These are phyloP conservation scores for Melolontha melolontha DNA, from an alignment of 2,888 invertebrate genomes.

Conservation along the genomic window DNA sequence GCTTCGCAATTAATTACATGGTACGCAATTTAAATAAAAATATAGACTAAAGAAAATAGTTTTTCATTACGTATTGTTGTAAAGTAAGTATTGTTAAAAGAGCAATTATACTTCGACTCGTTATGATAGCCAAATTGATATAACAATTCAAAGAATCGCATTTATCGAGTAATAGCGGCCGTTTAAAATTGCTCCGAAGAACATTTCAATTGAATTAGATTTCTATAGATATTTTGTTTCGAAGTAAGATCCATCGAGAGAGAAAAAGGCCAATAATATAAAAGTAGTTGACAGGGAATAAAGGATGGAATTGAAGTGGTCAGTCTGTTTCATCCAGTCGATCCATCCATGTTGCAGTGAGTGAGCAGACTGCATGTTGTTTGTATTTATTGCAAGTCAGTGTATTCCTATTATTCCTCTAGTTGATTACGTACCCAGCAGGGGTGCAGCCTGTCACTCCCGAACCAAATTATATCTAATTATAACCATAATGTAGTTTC, in stretches of 20 bases:
- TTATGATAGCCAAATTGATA: slow-evolving; percentile 18
- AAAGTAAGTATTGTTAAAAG: background rate
- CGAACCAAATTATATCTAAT: slow-evolving; percentile 64
- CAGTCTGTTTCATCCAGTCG: slow-evolving; percentile 10
- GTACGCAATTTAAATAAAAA: too few species aligned
- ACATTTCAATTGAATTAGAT: slow-evolving; percentile 38
- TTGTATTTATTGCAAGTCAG: slow-evolving; percentile 66
- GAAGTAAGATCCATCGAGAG: slow-evolving; percentile 37
- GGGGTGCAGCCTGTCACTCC: slow-evolving; percentile 62
- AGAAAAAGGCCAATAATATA: slow-evolving; percentile 22
- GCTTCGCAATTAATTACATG: too few species aligned
- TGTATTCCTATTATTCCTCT: slow-evolving; percentile 64
- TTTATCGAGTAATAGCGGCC: slow-evolving; percentile 14
- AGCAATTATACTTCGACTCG: slow-evolving; percentile 28
- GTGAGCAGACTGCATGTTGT: slow-evolving; percentile 54
- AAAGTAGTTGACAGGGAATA: slow-evolving; percentile 32
- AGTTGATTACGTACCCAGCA: slow-evolving; percentile 65
- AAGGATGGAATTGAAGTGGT: slow-evolving; percentile 36
- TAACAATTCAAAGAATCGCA: slow-evolving; percentile 32
- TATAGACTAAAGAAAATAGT: too few species aligned
- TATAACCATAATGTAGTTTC: slow-evolving; percentile 62
- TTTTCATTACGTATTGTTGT: too few species aligned
- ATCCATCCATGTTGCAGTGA: slow-evolving; percentile 29
- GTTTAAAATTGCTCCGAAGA: slow-evolving; percentile 36
- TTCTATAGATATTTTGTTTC: slow-evolving; percentile 39